These are phyloP conservation scores for Myiozetetes cayanensis DNA, from an alignment of 2,113 vertebrate genomes.

Conservation along the genomic window DNA sequence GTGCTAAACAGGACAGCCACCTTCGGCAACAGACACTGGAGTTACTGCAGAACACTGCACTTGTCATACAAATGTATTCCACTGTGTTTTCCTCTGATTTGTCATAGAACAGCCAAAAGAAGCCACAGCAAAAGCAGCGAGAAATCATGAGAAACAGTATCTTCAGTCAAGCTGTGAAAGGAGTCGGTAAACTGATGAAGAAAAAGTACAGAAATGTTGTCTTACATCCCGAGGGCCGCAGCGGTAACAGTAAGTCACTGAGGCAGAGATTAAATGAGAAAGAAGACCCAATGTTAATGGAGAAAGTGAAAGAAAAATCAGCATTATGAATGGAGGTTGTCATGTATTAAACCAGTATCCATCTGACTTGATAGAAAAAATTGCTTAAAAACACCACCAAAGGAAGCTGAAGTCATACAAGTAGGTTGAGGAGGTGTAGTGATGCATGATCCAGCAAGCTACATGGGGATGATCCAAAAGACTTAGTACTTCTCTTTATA, in stretches of 20 bases:
- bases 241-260: constrained; percentile 25
- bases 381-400: not conserved
- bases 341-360: not conserved
- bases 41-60: not conserved
- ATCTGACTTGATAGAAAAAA: not conserved
- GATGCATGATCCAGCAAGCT: not conserved
- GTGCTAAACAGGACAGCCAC: not conserved
- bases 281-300: not conserved
- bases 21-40: not conserved
- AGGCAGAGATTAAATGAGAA: not conserved
- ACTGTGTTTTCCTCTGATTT: not conserved
- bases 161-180: constrained; percentile 1
- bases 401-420: not conserved
- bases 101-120: not conserved
- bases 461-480: not conserved
- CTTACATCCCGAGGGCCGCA: not conserved
- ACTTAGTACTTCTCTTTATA: not conserved
- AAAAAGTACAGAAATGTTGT: constrained; percentile 8
- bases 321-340: not conserved
- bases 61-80: not conserved
- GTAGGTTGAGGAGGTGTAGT: not conserved
- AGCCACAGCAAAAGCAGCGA: not conserved
- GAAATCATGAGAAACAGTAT: constrained; percentile 16
- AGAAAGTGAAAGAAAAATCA: constrained; percentile 6
- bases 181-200: not conserved